Percentiles rank a stretch among this genome's conserved stretches.
Evolutionary conservation across 2,113 vertebrate species (phyloP).

Genomic region (Pedionomus torquatus): DNA sequence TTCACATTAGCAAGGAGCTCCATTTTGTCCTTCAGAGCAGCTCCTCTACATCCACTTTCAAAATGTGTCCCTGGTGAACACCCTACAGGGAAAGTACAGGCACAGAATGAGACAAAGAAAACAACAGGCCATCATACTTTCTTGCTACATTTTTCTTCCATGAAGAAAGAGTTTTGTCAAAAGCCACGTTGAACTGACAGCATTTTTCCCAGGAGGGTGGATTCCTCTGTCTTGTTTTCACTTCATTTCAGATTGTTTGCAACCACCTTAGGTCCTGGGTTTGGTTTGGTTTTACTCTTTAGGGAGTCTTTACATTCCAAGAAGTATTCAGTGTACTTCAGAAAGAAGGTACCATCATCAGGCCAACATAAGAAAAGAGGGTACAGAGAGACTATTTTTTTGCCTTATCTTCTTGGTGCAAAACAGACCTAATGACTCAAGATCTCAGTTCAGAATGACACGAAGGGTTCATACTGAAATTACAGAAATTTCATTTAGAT

Average conservation of each 20-base stretch:
- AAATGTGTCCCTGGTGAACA: neutral
- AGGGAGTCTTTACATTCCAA: neutral
- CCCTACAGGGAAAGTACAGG: neutral
- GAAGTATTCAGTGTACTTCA: neutral
- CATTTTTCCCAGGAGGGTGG: neutral
- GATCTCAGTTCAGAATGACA: neutral
- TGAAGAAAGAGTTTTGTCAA: neutral
- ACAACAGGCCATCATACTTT: neutral
- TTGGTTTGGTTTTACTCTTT: neutral
- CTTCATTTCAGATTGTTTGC: neutral
- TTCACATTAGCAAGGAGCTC: neutral
- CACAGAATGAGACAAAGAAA: neutral
- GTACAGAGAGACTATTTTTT: neutral
- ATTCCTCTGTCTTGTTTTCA: neutral
- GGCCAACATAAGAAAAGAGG: neutral
- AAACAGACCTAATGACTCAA: neutral
- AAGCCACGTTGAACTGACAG: rapidly evolving
- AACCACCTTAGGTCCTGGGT: neutral
- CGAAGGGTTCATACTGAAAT: neutral
- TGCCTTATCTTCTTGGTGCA: neutral
- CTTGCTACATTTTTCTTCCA: neutral
- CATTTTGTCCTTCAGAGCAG: neutral
- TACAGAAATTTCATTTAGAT: neutral
- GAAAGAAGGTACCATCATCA: neutral
- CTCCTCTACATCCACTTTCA: neutral